Evolutionary conservation across 2,113 vertebrate genomes (phyloP).

Genomic region (Platichthys flesus): DNA sequence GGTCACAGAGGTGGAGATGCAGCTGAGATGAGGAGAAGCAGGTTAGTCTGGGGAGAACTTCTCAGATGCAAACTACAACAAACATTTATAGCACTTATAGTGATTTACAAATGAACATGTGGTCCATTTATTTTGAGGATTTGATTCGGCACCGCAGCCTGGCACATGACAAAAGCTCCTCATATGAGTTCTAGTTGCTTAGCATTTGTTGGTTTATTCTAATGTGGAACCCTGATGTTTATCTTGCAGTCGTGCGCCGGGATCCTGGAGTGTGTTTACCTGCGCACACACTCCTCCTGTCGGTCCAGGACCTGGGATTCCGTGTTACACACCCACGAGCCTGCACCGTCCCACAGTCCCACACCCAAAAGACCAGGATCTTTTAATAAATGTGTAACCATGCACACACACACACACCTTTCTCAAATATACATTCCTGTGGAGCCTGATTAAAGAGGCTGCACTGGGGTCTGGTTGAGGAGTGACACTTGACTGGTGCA

Average conservation of each 20-base stretch:
- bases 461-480: slow-evolving; percentile 15
- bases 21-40: background rate
- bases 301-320: slow-evolving; percentile 73
- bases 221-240: slow-evolving; percentile 44
- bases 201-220: slow-evolving; percentile 51
- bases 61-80: too few relatives aligned
- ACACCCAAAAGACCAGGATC: slow-evolving; percentile 85
- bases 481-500: slow-evolving; percentile 21
- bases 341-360: slow-evolving; percentile 56
- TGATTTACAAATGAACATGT: background rate
- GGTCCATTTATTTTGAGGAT: background rate
- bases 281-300: slow-evolving; percentile 48
- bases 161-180: background rate
- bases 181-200: background rate
- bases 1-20: background rate
- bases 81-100: too few relatives aligned
- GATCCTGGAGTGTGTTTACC: slow-evolving; percentile 76
- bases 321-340: slow-evolving; percentile 65
- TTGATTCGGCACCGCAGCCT: background rate
- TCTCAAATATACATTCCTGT: slow-evolving; percentile 84
- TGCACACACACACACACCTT: slow-evolving; percentile 80
- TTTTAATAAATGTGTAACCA: slow-evolving; percentile 83
- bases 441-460: slow-evolving; percentile 78
- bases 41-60: background rate
- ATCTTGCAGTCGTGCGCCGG: slow-evolving; percentile 36